Evolutionary conservation across 2,888 invertebrate species (phyloP).

Genomic region (Pristionchus mayeri): DNA sequence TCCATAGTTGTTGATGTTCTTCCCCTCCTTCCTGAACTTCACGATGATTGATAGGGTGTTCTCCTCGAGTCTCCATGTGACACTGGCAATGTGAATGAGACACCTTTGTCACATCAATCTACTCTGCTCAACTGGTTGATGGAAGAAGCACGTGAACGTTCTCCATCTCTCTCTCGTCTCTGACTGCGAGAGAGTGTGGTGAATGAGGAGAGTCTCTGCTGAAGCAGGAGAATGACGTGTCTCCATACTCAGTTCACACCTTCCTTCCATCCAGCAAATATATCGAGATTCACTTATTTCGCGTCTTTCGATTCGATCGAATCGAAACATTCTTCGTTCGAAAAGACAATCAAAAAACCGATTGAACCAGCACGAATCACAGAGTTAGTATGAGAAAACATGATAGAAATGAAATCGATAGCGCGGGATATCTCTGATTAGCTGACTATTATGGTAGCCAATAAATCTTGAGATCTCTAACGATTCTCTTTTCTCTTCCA

Average conservation of each 20-base stretch:
- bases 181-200: background rate
- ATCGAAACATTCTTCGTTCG: too few species aligned
- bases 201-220: background rate
- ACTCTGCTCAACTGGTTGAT: conserved; percentile 4
- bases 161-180: background rate
- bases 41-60: background rate
- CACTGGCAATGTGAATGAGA: background rate
- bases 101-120: too few species aligned
- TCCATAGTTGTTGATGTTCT: too few species aligned
- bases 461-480: conserved; percentile 25
- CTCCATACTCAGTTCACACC: background rate
- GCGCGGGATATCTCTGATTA: conserved; percentile 10
- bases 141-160: background rate
- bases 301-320: background rate
- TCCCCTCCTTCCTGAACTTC: too few species aligned
- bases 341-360: background rate
- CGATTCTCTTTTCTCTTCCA: background rate
- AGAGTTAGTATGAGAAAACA: background rate
- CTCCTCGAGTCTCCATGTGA: background rate
- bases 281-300: background rate
- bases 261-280: background rate
- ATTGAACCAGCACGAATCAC: background rate
- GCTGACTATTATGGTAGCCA: conserved; percentile 39
- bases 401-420: background rate
- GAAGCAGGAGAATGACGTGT: background rate